Percentiles rank a stretch among this genome's conserved stretches.
Evolutionary conservation across 1,140 invertebrate species (phyloP).

Genomic region (Drosophila hydei): DNA sequence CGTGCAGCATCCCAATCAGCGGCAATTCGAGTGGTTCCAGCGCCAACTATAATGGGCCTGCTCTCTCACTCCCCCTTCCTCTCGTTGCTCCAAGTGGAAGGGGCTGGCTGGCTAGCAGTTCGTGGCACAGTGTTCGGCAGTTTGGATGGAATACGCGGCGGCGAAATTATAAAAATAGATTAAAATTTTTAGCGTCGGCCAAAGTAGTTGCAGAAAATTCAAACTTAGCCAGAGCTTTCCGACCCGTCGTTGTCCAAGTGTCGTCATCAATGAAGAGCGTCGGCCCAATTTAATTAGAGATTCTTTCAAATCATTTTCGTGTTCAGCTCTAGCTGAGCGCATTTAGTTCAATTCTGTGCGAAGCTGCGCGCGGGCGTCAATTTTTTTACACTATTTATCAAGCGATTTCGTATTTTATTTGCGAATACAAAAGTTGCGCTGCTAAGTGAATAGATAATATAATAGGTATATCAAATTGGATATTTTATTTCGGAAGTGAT

Average conservation of each 20-base stretch:
- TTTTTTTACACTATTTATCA: conserved; percentile 25
- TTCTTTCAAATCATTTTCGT: conserved; percentile 29
- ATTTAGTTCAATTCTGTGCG: conserved; percentile 66
- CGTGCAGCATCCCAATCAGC: conserved; percentile 41
- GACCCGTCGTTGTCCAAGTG: conserved; percentile 48
- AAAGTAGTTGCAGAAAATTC: conserved; percentile 72
- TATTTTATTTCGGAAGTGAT: not conserved
- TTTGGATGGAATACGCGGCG: conserved; percentile 36
- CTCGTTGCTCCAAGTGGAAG: no score
- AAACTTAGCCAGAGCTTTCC: conserved; percentile 49
- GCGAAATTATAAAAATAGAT: conserved; percentile 74
- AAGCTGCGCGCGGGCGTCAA: conserved; percentile 69
- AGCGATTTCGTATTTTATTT: conserved; percentile 11
- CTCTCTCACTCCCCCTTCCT: no score
- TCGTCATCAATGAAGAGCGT: conserved; percentile 68
- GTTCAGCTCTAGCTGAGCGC: conserved; percentile 32
- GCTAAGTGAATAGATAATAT: conserved; percentile 13
- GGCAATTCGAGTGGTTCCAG: conserved; percentile 39
- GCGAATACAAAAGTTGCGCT: not conserved
- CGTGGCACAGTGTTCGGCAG: no score
- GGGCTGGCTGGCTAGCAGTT: conserved; percentile 20
- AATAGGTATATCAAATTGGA: conserved; percentile 14
- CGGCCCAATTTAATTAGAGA: conserved; percentile 68
- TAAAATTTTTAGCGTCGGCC: conserved; percentile 51
- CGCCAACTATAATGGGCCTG: conserved; percentile 10